Evolutionary conservation across 2,888 invertebrate species (phyloP).

Genomic region (Taenaris catops): DNA sequence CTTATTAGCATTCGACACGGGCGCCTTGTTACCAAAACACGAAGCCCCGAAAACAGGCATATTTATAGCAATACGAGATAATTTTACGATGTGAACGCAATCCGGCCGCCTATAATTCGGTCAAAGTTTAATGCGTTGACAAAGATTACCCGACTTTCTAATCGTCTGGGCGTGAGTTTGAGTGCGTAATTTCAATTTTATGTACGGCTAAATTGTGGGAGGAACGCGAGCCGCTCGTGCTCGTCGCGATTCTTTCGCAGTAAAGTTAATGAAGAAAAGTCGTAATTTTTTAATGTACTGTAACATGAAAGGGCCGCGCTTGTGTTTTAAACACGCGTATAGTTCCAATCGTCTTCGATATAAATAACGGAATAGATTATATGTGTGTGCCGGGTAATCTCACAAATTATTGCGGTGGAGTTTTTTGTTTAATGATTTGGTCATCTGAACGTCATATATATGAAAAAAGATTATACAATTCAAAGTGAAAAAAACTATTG

Average conservation of each 20-base stretch:
- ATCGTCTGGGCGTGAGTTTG: constrained; percentile 60
- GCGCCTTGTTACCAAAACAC: constrained; percentile 70
- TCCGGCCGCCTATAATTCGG: constrained; percentile 62
- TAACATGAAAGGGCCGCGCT: constrained; percentile 4
- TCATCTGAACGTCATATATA: no score
- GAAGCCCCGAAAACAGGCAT: constrained; percentile 43
- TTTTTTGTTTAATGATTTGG: no score
- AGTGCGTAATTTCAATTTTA: constrained; percentile 61
- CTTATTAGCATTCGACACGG: constrained; percentile 67
- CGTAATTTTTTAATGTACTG: constrained; percentile 17
- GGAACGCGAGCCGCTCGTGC: constrained; percentile 29
- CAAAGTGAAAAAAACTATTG: no score
- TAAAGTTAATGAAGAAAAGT: constrained; percentile 42
- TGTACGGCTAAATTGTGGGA: constrained; percentile 66
- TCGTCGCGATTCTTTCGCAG: constrained; percentile 37
- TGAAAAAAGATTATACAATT: no score
- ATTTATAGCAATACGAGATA: constrained; percentile 73
- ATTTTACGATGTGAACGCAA: constrained; percentile 74
- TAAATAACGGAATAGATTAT: no score
- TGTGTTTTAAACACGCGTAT: background rate
- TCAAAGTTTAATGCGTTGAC: constrained; percentile 76
- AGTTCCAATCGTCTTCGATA: no score
- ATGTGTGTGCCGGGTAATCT: no score
- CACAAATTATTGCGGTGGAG: no score
- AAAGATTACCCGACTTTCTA: constrained; percentile 62